Base-by-base conservation (phyloP, 2,888 invertebrate genomes). In the Tethea ocularis region DNA sequence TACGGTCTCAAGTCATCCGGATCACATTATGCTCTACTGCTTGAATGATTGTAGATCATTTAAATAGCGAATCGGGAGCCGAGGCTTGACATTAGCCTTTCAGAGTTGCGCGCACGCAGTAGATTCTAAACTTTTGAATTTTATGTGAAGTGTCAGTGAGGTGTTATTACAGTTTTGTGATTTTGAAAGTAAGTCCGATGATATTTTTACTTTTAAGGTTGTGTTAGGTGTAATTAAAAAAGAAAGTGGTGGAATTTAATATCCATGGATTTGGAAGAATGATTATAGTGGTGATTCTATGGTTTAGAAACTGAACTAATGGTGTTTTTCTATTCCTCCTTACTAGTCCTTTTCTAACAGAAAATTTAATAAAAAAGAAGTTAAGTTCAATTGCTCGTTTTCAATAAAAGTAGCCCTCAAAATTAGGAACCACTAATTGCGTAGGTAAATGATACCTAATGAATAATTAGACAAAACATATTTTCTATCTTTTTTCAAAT, bases 61-160 rank as follows among this genome's bases (percentile, higher is more conserved):
- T 93, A 93, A 88, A 92, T 91, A 91, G 86, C 86, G 86, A 84
- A 86, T 84, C 89, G 84, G 83, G 80, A 78, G 77, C 81, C 72
- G 67, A 78, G 57, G 72, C 78, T 84, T 89, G 88, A 88, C 91
- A 92, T 88, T 92, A 89, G 83, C 83, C 83, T 77, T 75, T 73
- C 68, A 71, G 74, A 70, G 61, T 75, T 73, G 81, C 75, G 57
- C 79, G 80, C 75, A 75, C 63, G 79, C 82, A 17, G 20, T 33
- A 22, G 13, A 20, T 26, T 23, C 11, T 8, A 10, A 20, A 20
- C 46, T 20, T 38, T 20, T 20, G 46, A 7, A 17, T 36, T 13
- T 33, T 22, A 22, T 36, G 36, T 54, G 29, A 26, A 54, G 54
- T 54, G 54, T 15, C 46, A 46, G 46, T 54, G 54, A 22, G 36